Base-by-base conservation (phyloP, 2,797 vertebrate genomes). In the Thamnophis elegans region DNA sequence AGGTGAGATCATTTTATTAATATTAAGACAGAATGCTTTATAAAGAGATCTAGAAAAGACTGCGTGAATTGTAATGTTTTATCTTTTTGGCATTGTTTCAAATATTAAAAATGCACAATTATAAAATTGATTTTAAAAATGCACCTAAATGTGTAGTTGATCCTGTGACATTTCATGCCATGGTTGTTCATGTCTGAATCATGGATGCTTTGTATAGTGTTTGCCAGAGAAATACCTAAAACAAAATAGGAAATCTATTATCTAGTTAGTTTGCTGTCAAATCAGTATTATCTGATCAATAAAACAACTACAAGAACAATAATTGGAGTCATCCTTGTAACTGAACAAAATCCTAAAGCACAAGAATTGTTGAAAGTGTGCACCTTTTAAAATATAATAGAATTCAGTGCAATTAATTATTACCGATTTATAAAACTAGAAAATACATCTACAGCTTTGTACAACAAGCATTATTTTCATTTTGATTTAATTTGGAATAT, bases 1-100 rank as follows among this genome's bases (percentile, higher is more conserved):
- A 99, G 99, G 99, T 99, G 97, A 99, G 98, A 93, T 5, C 47
- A 0, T 87, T 94, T 93, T 94, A 55, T 94, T 94, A 91, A 89
- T 91, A 25, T 7, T 92, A 96, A 96, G 53, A 0, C 96, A 92
- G 51, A 53, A 60, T 92, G 94, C 94, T 95, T 13, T 93, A 60
- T 0, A 0, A 56, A 60, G 91, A 59, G 88, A 65, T 28, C 11
- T 87, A 47, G 94, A 5, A 90, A 54, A n/a, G 14, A 22, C 32
- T 85, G 54, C 6, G 8, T 54, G 56, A 18, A 59, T 47, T 14
- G 25, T 26, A 87, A 42, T n/a, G 62, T 20, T 86, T 5, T 42
- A 13, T 78, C 12, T 87, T 89, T 62, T 60, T 32, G 89, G 47
- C n/a, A 68, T 36, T 68, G 42, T 1, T 92, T 59, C n/a, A n/a